Conservation (phyloP, 2,113 vertebrate genomes). For the Pomatostomus ruficeps region DNA sequence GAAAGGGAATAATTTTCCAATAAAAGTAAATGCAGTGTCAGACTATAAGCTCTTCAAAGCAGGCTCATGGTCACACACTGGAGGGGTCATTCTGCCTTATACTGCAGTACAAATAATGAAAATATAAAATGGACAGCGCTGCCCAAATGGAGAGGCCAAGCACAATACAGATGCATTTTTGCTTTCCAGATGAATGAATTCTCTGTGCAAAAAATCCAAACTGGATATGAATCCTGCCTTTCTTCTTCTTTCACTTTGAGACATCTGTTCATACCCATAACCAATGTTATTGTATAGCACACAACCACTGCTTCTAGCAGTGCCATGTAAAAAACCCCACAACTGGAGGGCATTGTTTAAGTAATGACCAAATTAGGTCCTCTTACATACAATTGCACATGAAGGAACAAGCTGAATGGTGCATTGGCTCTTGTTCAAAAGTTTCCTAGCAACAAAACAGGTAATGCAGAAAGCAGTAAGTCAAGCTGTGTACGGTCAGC, state of each 20-base stretch:
- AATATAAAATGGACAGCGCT: neutral
- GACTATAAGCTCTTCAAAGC: neutral
- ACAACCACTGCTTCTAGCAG: neutral
- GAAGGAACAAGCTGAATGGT: constrained; percentile 30
- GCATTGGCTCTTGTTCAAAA: constrained; percentile 52
- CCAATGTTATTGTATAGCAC: neutral
- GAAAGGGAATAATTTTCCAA: neutral
- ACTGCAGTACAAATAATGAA: neutral
- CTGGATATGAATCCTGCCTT: neutral
- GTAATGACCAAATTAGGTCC: neutral
- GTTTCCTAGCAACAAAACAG: constrained; percentile 70
- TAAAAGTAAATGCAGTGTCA: neutral
- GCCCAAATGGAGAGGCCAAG: neutral
- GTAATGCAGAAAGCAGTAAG: constrained; percentile 36
- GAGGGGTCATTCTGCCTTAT: neutral
- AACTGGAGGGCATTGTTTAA: neutral
- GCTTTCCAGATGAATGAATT: neutral
- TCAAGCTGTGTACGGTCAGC: neutral
- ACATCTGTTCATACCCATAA: neutral
- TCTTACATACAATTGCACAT: neutral
- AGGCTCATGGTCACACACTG: neutral
- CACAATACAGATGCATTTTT: neutral
- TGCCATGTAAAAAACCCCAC: neutral
- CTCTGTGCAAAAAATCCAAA: neutral
- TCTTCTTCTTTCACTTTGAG: neutral